Percentiles rank a stretch among this genome's conserved stretches.
These are phyloP conservation scores for Orius insidiosus DNA, from an alignment of 1,140 invertebrate genomes.

Conservation along the genomic window DNA sequence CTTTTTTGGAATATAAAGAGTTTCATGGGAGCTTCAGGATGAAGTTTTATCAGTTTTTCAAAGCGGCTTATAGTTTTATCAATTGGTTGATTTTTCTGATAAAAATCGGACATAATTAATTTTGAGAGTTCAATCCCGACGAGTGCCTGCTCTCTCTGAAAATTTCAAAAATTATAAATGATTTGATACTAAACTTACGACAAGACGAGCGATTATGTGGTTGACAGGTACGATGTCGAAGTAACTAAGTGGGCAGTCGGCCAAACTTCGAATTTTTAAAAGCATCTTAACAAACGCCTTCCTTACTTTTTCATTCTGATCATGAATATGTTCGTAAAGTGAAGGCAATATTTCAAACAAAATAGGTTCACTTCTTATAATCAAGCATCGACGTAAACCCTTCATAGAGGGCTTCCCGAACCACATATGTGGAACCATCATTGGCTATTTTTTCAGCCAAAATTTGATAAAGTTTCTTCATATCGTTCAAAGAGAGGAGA, in stretches of 20 bases:
- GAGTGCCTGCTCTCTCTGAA: slow-evolving; percentile 12
- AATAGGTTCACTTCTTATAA: not conserved
- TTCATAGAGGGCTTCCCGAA: slow-evolving; percentile 17
- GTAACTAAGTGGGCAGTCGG: slow-evolving; percentile 9
- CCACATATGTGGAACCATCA: slow-evolving; percentile 16
- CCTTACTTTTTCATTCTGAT: slow-evolving; percentile 19
- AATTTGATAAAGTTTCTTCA: slow-evolving; percentile 14
- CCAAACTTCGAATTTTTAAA: slow-evolving; percentile 13
- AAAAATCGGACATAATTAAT: slow-evolving; percentile 13
- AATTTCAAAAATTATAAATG: slow-evolving; percentile 3
- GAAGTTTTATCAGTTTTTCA: slow-evolving; percentile 10
- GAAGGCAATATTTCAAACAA: slow-evolving; percentile 12
- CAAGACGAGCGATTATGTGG: slow-evolving; percentile 16
- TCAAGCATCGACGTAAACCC: slow-evolving; percentile 13
- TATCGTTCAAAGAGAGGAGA: slow-evolving; percentile 13
- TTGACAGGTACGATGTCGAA: slow-evolving; percentile 16
- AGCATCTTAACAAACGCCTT: slow-evolving; percentile 19
- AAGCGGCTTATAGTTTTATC: slow-evolving; percentile 10
- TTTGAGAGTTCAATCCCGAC: slow-evolving; percentile 15
- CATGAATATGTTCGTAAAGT: slow-evolving; percentile 16
- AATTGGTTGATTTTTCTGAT: slow-evolving; percentile 2
- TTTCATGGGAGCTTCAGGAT: slow-evolving; percentile 10
- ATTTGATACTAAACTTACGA: slow-evolving; percentile 15
- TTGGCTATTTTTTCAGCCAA: slow-evolving; percentile 13
- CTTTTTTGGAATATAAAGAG: slow-evolving; percentile 12